Evolutionary conservation across 2,888 invertebrate genomes (phyloP).

Genomic region (Mystacides longicornis): DNA sequence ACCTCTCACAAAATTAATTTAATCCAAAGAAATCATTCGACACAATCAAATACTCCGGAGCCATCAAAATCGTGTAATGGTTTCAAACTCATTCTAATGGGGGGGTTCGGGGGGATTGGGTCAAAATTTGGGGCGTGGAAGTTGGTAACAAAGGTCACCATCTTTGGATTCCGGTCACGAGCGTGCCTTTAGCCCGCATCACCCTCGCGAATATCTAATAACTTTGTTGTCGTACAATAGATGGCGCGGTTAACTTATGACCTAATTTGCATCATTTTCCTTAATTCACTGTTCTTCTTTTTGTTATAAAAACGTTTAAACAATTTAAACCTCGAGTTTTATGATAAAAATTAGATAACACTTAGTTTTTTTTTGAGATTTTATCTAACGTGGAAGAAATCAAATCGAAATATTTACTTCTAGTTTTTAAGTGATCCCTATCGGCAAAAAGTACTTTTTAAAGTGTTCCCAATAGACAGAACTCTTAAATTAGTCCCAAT

Average conservation of each 20-base stretch:
- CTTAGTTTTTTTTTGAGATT: too few relatives aligned
- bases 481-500: too few relatives aligned
- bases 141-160: conserved; percentile 8
- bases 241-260: not conserved
- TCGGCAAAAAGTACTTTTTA: too few relatives aligned
- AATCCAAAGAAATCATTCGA: too few relatives aligned
- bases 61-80: not conserved
- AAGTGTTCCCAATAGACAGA: too few relatives aligned
- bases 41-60: not conserved
- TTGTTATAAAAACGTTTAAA: too few relatives aligned
- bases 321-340: not conserved
- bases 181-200: conserved; percentile 13
- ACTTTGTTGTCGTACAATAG: conserved; percentile 14
- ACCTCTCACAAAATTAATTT: too few relatives aligned
- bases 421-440: too few relatives aligned
- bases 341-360: too few relatives aligned
- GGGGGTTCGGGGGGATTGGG: not conserved
- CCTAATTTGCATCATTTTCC: conserved; percentile 1
- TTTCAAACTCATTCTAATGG: not conserved
- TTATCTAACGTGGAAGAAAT: too few relatives aligned
- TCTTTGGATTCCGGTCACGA: conserved; percentile 21
- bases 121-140: conserved; percentile 2
- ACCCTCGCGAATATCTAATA: conserved; percentile 11
- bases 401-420: too few relatives aligned
- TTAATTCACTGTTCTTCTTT: not conserved